phyloP scores from a whole-genome alignment of 2,113 vertebrate species.

The Hippolais icterina region DNA sequence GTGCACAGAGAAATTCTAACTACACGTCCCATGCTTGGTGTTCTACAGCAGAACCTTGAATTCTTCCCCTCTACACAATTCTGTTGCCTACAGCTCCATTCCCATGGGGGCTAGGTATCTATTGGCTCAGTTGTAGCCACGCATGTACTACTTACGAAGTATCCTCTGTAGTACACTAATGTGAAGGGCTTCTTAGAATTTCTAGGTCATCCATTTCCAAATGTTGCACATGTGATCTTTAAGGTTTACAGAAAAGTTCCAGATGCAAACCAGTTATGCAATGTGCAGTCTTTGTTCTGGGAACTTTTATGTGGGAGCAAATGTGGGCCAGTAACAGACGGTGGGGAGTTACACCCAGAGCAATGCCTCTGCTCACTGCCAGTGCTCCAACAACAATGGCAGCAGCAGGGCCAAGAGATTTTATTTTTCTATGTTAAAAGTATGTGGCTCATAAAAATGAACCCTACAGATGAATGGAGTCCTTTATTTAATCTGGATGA shows the following conservation, averaged over 20 bases:
- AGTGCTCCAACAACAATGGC: constrained; percentile 45
- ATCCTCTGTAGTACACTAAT: neutral
- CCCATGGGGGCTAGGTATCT: rapidly evolving
- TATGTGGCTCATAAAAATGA: constrained; percentile 49
- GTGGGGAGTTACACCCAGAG: neutral
- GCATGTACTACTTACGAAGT: rapidly evolving
- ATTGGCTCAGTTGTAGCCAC: rapidly evolving
- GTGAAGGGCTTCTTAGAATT: neutral
- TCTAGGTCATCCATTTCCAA: neutral
- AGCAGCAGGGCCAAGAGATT: constrained; percentile 30
- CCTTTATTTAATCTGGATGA: constrained; percentile 14
- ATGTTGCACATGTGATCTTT: neutral
- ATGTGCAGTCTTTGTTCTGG: neutral
- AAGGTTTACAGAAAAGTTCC: neutral
- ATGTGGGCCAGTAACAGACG: neutral
- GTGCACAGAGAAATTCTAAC: neutral
- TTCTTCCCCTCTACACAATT: neutral
- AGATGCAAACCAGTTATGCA: neutral
- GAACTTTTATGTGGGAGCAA: neutral
- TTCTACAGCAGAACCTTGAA: neutral
- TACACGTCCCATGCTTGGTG: rapidly evolving
- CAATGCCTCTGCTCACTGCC: neutral
- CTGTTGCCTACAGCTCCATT: neutral
- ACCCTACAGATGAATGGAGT: neutral
- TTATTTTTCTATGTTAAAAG: constrained; percentile 37